Base-by-base conservation (phyloP, 35 echinoderm and acorn worm genomes). In the Ptychodera flava region DNA sequence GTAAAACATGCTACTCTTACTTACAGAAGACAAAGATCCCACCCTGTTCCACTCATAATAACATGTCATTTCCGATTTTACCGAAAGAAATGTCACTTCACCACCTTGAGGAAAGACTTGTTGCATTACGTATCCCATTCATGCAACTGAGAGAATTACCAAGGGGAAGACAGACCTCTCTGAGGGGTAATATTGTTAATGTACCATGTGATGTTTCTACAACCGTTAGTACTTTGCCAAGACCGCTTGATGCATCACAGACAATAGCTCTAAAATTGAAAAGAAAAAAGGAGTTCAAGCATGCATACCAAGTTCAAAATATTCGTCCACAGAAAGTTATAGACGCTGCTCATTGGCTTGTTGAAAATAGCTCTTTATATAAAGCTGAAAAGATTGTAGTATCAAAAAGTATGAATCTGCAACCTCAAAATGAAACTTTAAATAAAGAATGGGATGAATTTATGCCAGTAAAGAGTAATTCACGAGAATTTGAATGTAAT, bases 91-190 rank as follows among this genome's bases (percentile, higher is more conserved):
- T 89, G 29, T 0, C 34, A 31, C 52, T 82, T 16, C 33, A 83
- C 53, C 35, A 81, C 1, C 35, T 90, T 34, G 81, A 90, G 85
- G 89, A 85, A 33, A 90, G 36, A 80, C 28, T 85, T 16, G 82
- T 90, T 0, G 77, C 89, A 1, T 77, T 85, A 1, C 82, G 89
- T 0, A 85, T 84, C 37, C 89, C 89, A 85, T 90, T 90, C 77
- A 90, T 85, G 89, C 89, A 90, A 85, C 83, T 90, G 27, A 33
- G 83, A 85, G 89, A 90, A 90, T 82, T 90, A 31, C 89, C 89
- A 1, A 90, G 77, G 85, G 89, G 89, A 1, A 52, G 89, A 79
- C 89, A 90, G 52, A 35, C 85, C 14, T 36, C 31, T 36, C 15
- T 90, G 0, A 90, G 85, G 45, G 89, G 89, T 78, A 90, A 90